Percentiles rank a stretch among this genome's conserved stretches.
These are phyloP conservation scores for Anaspis maculata DNA, from an alignment of 2,888 invertebrate species.

Conservation along the genomic window DNA sequence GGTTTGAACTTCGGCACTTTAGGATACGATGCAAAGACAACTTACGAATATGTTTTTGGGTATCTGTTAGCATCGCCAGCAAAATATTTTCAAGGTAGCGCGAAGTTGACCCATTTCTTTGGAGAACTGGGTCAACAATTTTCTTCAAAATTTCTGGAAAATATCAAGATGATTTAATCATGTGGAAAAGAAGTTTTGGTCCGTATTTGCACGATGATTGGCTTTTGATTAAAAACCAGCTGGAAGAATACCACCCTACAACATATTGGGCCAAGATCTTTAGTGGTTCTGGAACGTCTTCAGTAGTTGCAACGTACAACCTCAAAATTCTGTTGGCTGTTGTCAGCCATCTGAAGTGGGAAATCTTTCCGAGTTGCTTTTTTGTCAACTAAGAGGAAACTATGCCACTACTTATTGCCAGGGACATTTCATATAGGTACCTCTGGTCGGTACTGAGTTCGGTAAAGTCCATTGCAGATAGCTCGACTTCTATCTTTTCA, in stretches of 20 bases:
- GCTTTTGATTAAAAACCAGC: slow-evolving; percentile 5
- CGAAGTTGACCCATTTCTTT: slow-evolving; percentile 4
- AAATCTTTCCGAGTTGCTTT: slow-evolving; percentile 5
- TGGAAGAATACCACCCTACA: background rate
- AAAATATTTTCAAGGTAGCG: slow-evolving; percentile 1
- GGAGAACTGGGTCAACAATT: slow-evolving; percentile 3
- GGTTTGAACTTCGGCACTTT: background rate
- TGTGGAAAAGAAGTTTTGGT: slow-evolving; percentile 5
- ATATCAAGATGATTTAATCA: slow-evolving; percentile 1
- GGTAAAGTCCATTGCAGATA: background rate
- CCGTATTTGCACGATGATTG: slow-evolving; percentile 6
- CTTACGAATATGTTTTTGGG: background rate
- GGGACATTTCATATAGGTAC: slow-evolving; percentile 6
- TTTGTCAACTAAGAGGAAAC: slow-evolving; percentile 1
- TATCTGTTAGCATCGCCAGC: background rate
- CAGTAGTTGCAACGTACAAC: slow-evolving; percentile 4
- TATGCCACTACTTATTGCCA: slow-evolving; percentile 4
- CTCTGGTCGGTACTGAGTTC: slow-evolving; percentile 5
- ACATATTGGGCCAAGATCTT: background rate
- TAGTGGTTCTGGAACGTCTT: background rate
- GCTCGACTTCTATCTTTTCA: background rate
- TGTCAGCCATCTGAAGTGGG: slow-evolving; percentile 5
- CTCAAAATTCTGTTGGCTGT: slow-evolving; percentile 6
- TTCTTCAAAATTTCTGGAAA: slow-evolving; percentile 1
- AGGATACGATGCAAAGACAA: background rate